phyloP scores from a whole-genome alignment of 2,888 invertebrate species.

The Thera obeliscata region DNA sequence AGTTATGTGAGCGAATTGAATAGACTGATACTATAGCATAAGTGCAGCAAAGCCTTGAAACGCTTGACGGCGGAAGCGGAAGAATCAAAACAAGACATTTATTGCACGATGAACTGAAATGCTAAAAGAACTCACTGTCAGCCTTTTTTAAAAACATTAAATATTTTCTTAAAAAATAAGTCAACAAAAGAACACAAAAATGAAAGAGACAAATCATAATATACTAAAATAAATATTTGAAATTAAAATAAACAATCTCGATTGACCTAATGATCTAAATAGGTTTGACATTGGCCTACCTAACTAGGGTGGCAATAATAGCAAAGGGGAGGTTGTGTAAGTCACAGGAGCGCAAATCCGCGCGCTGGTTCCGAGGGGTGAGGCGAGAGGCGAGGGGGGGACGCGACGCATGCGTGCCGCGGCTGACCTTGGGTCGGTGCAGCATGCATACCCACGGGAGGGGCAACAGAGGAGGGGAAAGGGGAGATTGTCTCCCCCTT shows the following conservation, averaged over 20 bases:
- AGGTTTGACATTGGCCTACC: conserved; percentile 42
- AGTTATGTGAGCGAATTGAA: neutral
- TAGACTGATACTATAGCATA: conserved; percentile 3
- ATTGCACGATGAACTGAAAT: conserved; percentile 9
- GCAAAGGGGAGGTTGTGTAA: conserved; percentile 60
- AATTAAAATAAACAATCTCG: conserved; percentile 15
- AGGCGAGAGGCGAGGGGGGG: conserved; percentile 41
- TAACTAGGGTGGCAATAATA: conserved; percentile 39
- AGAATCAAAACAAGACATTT: conserved; percentile 30
- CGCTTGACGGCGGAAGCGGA: conserved; percentile 49
- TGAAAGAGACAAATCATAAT: neutral
- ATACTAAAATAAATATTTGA: conserved; percentile 11
- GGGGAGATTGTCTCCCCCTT: conserved; percentile 43
- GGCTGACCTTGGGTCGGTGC: conserved; percentile 82
- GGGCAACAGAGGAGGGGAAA: conserved; percentile 36
- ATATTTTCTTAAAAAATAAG: neutral
- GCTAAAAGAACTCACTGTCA: neutral
- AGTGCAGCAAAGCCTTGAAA: conserved; percentile 48
- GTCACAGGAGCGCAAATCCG: conserved; percentile 63
- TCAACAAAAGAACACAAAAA: neutral
- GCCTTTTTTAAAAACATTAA: neutral
- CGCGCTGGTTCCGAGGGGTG: conserved; percentile 37
- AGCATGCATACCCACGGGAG: conserved; percentile 70
- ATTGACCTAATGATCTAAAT: conserved; percentile 45
- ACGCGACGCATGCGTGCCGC: conserved; percentile 77